Conservation (phyloP, 2,797 vertebrate species). For the Urophycis tenuis region DNA sequence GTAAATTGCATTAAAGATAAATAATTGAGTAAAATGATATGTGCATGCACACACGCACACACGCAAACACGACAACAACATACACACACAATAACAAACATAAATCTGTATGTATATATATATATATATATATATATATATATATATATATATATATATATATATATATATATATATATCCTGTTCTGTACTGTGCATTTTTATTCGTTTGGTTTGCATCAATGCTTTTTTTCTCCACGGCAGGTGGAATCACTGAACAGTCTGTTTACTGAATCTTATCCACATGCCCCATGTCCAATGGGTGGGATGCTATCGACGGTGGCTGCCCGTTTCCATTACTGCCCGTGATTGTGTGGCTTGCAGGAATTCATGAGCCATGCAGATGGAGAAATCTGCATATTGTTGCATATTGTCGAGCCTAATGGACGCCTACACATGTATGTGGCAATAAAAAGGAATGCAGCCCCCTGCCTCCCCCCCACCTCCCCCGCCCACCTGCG, state of each 20-base stretch:
- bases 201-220: neutral
- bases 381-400: slow-evolving; percentile 71
- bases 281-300: slow-evolving; percentile 64
- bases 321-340: slow-evolving; percentile 46
- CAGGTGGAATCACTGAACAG: slow-evolving; percentile 66
- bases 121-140: neutral
- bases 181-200: neutral
- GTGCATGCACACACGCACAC: neutral
- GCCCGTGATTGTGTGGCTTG: slow-evolving; percentile 62
- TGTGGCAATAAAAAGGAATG: slow-evolving; percentile 51
- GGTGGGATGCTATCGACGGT: slow-evolving; percentile 40
- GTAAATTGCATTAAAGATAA: neutral
- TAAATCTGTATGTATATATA: no score
- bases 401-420: slow-evolving; percentile 66
- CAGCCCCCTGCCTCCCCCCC: neutral
- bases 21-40: neutral
- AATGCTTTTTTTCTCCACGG: slow-evolving; percentile 32
- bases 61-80: neutral
- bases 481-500: no score
- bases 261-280: slow-evolving; percentile 60
- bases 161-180: neutral
- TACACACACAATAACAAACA: no score
- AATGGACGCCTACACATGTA: slow-evolving; percentile 66
- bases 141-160: neutral
- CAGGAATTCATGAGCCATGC: slow-evolving; percentile 73